Percentiles rank a stretch among this genome's conserved stretches.
phyloP scores from a whole-genome alignment of 2,797 vertebrate genomes.

The Smutsia gigantea region DNA sequence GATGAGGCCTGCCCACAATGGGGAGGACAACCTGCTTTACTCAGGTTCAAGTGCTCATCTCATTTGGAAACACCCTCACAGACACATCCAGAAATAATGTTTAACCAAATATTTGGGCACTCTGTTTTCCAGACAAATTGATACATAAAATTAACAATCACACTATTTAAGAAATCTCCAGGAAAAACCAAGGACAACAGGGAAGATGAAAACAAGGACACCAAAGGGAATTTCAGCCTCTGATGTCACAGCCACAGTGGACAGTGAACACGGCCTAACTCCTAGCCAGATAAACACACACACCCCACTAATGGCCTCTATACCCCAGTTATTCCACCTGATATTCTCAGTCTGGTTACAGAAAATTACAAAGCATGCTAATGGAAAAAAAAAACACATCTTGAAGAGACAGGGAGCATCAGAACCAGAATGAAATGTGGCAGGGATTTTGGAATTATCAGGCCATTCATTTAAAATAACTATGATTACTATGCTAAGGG shows the following conservation, averaged over 20 bases:
- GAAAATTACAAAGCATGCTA: background rate
- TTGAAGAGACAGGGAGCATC: background rate
- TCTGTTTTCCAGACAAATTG: background rate
- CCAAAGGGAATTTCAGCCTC: background rate
- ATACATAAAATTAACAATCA: background rate
- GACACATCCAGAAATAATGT: background rate
- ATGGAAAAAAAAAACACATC: background rate
- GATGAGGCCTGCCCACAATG: background rate
- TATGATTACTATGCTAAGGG: background rate
- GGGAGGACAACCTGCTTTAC: background rate
- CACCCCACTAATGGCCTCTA: background rate
- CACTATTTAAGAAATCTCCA: background rate
- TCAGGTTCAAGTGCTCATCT: background rate
- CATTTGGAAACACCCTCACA: too few species aligned
- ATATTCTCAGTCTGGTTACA: background rate
- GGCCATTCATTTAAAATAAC: background rate
- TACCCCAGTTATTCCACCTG: background rate
- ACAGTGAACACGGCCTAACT: background rate
- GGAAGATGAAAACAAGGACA: background rate
- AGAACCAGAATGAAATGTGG: background rate
- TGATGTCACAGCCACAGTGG: background rate
- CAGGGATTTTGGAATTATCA: slow-evolving; percentile 27
- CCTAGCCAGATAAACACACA: background rate
- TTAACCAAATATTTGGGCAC: background rate
- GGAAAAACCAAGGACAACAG: background rate